phyloP scores from a whole-genome alignment of 2,113 vertebrate genomes.

The Nerophis lumbriciformis region DNA sequence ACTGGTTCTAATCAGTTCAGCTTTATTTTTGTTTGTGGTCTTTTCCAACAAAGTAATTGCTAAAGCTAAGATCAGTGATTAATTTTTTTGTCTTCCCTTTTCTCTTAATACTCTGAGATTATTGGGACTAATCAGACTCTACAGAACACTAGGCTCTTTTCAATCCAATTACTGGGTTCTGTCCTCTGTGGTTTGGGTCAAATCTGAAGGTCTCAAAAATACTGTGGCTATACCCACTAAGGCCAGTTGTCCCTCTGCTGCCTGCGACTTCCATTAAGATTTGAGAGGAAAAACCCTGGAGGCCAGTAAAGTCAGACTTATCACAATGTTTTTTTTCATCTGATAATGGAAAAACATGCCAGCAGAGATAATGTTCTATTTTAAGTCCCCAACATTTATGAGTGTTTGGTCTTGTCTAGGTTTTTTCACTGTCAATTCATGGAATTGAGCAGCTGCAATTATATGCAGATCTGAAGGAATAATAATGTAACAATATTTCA shows the following conservation, averaged over 20 bases:
- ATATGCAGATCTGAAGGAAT: neutral
- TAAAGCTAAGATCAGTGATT: neutral
- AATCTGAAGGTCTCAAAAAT: constrained; percentile 4
- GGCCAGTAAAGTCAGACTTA: constrained; percentile 5
- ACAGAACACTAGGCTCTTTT: neutral
- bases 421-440: constrained; percentile 1
- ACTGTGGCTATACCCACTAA: neutral
- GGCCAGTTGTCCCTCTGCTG: constrained; percentile 4
- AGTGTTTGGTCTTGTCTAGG: neutral
- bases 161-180: neutral
- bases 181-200: neutral
- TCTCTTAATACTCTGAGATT: constrained; percentile 11
- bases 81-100: neutral
- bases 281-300: neutral
- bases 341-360: neutral
- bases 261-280: neutral
- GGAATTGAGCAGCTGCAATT: constrained; percentile 3
- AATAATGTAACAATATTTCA: too few relatives aligned
- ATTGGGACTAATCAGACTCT: neutral
- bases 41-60: constrained; percentile 1
- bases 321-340: constrained; percentile 10
- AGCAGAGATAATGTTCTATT: neutral
- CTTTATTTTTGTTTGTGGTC: neutral
- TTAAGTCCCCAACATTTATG: neutral
- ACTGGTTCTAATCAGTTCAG: neutral